Evolutionary conservation across 1,140 invertebrate species (phyloP), one percentile per base, ranked within the genome.

Genomic region (Teleopsis dalmanni): DNA sequence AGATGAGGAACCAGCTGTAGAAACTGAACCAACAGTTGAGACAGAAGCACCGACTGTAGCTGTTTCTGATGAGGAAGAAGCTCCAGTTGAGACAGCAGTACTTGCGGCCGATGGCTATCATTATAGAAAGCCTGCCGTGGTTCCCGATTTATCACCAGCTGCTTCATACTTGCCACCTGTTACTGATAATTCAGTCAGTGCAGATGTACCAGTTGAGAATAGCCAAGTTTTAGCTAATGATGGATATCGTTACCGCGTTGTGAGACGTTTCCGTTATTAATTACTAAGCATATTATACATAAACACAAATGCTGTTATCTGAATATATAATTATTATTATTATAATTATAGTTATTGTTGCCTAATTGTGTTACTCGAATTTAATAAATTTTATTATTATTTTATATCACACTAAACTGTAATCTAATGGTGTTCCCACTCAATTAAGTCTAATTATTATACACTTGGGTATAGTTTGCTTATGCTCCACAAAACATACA

Each of bases 21-120:
- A 19, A 5, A 19, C 13, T 3, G 8, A 35, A 35, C 27, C 27
- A 36, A 29, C 27, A 7, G 13, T 13, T 29, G 27, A 29, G 7
- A 29, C 27, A 36, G 1, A 10, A 36, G 35, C 9, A 2, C n/a
- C n/a, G n/a, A 3, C 2, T 14, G 13, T 18, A n/a, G 26, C 42
- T 8, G 14, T 7, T 22, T 18, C 29, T 10, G 27, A 33, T n/a
- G 21, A 11, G 10, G 40, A 34, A 36, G 26, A 14, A 2, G 23
- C 10, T 9, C 23, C 16, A 13, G 29, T 29, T 27, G 59, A 61
- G 34, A 58, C 55, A 6, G 54, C 62, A 1, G 53, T 58, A 1
- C 52, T 66, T 10, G 49, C 53, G 52, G 60, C 48, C 26, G 62
- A 66, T 46, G 63, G 63, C 19, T 66, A 66, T 42, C 63, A 66